A percentile compares a stretch with the other conserved stretches of the same genome.
These are phyloP conservation scores for Muntiacus reevesi DNA, from an alignment of 2,113 vertebrate genomes.

Conservation along the genomic window DNA sequence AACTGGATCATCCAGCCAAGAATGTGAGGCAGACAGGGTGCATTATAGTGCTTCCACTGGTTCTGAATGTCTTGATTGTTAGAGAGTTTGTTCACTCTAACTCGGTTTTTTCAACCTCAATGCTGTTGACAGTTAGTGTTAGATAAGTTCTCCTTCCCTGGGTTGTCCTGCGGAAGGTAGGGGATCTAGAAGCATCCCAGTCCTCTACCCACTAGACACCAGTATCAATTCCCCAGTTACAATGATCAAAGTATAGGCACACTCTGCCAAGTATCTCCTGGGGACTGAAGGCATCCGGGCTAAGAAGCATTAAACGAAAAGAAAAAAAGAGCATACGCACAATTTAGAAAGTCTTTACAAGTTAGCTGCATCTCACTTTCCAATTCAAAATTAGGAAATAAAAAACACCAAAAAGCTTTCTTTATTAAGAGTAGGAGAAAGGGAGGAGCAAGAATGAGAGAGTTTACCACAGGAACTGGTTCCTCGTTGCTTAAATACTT, in stretches of 20 bases:
- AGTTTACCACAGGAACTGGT: neutral
- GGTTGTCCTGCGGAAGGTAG: too few species aligned
- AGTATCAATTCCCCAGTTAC: neutral
- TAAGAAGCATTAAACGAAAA: neutral
- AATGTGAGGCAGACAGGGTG: fast-evolving
- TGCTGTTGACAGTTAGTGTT: neutral
- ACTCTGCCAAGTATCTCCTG: neutral
- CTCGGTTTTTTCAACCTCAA: neutral
- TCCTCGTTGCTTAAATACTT: neutral
- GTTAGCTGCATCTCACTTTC: neutral
- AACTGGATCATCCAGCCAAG: neutral
- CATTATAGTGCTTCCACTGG: neutral
- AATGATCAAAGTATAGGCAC: neutral
- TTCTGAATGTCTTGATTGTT: neutral
- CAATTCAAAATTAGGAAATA: neutral
- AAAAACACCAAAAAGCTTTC: neutral
- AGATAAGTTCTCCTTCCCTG: neutral
- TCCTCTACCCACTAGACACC: neutral
- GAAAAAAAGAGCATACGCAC: neutral
- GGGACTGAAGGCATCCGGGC: neutral
- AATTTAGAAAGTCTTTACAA: neutral
- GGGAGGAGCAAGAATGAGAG: neutral
- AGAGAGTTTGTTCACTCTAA: neutral
- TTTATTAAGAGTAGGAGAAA: neutral
- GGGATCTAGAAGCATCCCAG: neutral